Percentiles rank a stretch among this genome's conserved stretches.
Conservation (phyloP, 2,113 vertebrate genomes). For the Paratilapia polleni region DNA sequence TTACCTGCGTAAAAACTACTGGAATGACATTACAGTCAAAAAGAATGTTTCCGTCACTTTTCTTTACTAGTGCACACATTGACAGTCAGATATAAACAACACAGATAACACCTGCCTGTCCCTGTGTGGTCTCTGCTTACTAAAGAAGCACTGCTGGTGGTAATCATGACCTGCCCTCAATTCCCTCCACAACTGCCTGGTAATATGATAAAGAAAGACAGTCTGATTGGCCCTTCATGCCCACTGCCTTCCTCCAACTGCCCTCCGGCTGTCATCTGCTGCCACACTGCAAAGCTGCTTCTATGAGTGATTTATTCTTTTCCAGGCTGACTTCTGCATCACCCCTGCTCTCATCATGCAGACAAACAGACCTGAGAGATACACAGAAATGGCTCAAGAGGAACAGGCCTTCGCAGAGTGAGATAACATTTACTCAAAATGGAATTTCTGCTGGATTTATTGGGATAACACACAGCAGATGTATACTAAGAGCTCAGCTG, state of each 20-base stretch:
- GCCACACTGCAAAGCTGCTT: conserved; percentile 53
- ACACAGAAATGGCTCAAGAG: conserved; percentile 22
- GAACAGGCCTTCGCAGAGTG: not conserved
- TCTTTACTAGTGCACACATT: conserved; percentile 4
- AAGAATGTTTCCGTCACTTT: not conserved
- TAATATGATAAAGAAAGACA: conserved; percentile 59
- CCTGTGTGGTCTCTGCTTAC: conserved; percentile 2
- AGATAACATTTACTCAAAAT: conserved; percentile 19
- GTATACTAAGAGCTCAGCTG: conserved; percentile 1
- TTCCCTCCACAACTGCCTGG: conserved; percentile 39
- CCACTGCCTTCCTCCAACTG: conserved; percentile 32
- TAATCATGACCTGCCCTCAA: conserved; percentile 37
- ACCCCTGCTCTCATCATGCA: conserved; percentile 39
- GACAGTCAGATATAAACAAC: conserved; percentile 11
- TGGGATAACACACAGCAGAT: conserved; percentile 4
- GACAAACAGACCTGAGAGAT: conserved; percentile 29
- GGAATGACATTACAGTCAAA: conserved; percentile 9
- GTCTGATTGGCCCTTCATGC: conserved; percentile 45
- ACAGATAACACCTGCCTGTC: not conserved
- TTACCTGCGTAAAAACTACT: conserved; percentile 25
- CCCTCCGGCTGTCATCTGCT: conserved; percentile 61
- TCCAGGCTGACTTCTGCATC: conserved; percentile 44
- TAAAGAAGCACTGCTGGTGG: conserved; percentile 26
- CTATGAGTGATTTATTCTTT: conserved; percentile 60
- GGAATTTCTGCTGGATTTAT: conserved; percentile 16